Conservation (phyloP, 2,888 invertebrate genomes). For the Hirtodrosophila alboralis region DNA sequence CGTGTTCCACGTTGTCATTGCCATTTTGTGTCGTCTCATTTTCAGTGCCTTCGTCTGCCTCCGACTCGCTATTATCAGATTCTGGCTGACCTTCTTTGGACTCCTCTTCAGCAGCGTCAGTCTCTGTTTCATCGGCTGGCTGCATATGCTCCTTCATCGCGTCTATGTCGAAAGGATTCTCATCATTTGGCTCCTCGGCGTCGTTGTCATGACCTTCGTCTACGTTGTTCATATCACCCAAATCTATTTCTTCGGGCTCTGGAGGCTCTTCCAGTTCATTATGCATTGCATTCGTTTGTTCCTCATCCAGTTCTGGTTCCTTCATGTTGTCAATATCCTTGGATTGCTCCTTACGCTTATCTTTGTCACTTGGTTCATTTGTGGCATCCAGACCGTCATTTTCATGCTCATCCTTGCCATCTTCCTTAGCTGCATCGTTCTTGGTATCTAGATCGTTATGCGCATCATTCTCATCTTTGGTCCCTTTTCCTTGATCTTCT, state of each 20-base stretch:
- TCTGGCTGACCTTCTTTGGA: constrained; percentile 85
- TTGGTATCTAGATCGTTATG: constrained; percentile 84
- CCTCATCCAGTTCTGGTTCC: constrained; percentile 91
- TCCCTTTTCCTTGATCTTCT: constrained; percentile 88
- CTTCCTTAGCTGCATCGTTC: constrained; percentile 85
- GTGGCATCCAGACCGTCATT: constrained; percentile 84
- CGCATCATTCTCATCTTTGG: constrained; percentile 90
- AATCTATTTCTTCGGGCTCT: constrained; percentile 93
- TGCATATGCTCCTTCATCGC: constrained; percentile 87
- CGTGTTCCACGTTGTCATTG: constrained; percentile 80
- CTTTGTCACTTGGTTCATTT: constrained; percentile 72
- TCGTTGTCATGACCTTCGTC: constrained; percentile 89
- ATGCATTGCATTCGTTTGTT: constrained; percentile 92
- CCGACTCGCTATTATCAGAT: constrained; percentile 85
- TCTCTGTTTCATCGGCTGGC: constrained; percentile 79
- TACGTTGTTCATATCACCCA: constrained; percentile 93
- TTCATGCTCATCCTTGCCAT: constrained; percentile 85
- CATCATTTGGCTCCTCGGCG: constrained; percentile 85
- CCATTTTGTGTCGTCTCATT: constrained; percentile 74
- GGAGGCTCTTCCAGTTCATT: constrained; percentile 90
- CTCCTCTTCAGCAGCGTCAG: constrained; percentile 84
- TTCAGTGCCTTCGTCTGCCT: constrained; percentile 76
- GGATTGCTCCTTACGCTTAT: constrained; percentile 84
- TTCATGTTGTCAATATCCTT: constrained; percentile 93
- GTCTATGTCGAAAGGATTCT: constrained; percentile 94